Base-by-base conservation (phyloP, 2,113 vertebrate genomes). In the Tragelaphus buxtoni region DNA sequence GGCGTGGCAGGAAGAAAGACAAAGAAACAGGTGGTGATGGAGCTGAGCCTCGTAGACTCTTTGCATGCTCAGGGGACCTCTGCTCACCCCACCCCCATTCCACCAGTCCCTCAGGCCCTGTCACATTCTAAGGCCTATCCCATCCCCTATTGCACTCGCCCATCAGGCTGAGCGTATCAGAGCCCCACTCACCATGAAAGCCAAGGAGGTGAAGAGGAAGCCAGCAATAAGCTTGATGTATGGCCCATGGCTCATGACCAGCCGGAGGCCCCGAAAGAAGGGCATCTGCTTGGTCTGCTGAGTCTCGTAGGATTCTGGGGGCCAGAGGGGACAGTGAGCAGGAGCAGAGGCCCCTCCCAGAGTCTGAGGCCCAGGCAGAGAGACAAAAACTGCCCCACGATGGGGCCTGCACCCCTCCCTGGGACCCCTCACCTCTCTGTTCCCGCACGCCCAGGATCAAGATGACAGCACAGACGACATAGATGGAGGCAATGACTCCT, bases 121-220 rank as follows among this genome's bases (percentile, higher is more conserved):
- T 56, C 77, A 53, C n/a, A 65, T 22, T 53, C n/a, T 49, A 30
- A 6, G 2, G 79, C 28, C 82, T 80, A 26, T 17, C 49, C 55
- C 9, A 1, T 4, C 28, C 45, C 90, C 28, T 26, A 2, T 2
- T 42, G 11, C 8, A 32, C 24, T 9, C 2, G 3, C 1, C 2
- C 14, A 35, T 7, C 0, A 39, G 90, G 58, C 58, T 69, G 16
- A 89, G 30, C n/a, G 4, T 0, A 4, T 26, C n/a, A 77, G 45
- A n/a, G 13, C 26, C 7, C 42, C 0, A 95, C 87, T 95, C 49
- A 99, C 99, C 99, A 99, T 99, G 97, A 99, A 99, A 88, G 99
- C 99, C 97, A 99, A 98, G 0, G 99, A 99, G 72, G 99, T 99
- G 97, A 99, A 99, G 97, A 99, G 99, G 98, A 99, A 99, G 95